A percentile compares a stretch with the other conserved stretches of the same genome.
phyloP scores from a whole-genome alignment of 2,113 vertebrate species.

The Odocoileus hemionus region DNA sequence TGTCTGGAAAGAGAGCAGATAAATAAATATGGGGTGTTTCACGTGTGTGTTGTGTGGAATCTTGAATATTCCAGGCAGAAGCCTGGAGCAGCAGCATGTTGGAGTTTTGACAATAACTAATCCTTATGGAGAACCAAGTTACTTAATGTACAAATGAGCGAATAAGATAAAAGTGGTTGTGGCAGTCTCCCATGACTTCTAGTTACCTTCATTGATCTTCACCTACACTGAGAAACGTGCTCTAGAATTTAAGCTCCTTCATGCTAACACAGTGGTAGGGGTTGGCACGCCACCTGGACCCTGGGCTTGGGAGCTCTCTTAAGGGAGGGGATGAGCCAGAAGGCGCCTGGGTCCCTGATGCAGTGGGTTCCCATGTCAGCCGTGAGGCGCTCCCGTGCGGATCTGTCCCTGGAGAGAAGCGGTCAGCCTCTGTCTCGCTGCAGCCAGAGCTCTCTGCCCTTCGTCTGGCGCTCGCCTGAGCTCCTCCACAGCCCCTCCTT shows the following conservation, averaged over 20 bases:
- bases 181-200: background rate
- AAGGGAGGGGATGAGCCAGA: background rate
- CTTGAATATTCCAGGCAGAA: background rate
- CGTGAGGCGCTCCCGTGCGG: background rate
- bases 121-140: background rate
- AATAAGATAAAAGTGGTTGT: background rate
- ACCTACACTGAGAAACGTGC: background rate
- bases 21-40: background rate
- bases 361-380: background rate
- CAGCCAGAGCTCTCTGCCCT: too few species aligned
- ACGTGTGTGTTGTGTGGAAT: background rate
- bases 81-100: background rate
- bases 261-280: background rate
- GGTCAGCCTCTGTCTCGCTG: rapidly evolving
- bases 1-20: background rate
- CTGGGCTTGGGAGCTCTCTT: background rate
- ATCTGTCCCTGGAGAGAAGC: background rate
- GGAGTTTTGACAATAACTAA: background rate
- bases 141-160: background rate
- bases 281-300: rapidly evolving
- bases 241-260: background rate
- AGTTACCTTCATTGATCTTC: too few species aligned
- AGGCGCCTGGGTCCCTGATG: background rate
- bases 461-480: background rate
- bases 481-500: rapidly evolving